Conservation (phyloP, 2,888 invertebrate species). For the Syrphus vitripennis region DNA sequence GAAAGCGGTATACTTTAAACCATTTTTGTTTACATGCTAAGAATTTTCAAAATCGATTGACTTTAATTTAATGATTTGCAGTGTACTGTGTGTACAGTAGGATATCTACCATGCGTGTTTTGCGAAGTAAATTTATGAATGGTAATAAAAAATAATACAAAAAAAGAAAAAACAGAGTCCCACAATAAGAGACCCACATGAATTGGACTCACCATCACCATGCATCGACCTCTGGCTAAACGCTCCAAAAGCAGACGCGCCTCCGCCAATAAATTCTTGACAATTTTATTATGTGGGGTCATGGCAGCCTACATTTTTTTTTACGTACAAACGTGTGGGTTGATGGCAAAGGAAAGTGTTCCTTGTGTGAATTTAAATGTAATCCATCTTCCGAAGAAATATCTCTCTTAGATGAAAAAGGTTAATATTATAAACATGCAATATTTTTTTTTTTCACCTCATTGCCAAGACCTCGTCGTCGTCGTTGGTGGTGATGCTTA, state of each 20-base stretch:
- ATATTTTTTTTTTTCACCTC: not conserved
- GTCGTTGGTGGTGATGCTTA: no score
- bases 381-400: not conserved
- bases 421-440: constrained; percentile 20
- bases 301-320: constrained; percentile 22
- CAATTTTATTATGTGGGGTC: constrained; percentile 60
- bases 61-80: not conserved
- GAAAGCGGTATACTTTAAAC: no score
- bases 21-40: no score
- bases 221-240: not conserved
- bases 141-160: constrained; percentile 47
- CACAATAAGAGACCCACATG: constrained; percentile 37
- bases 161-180: constrained; percentile 35
- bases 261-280: not conserved
- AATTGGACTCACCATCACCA: not conserved
- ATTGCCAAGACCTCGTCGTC: not conserved
- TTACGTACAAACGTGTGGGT: not conserved
- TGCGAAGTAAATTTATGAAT: constrained; percentile 52
- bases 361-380: not conserved
- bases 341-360: constrained; percentile 37
- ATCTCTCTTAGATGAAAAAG: constrained; percentile 23
- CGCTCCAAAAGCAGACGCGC: not conserved
- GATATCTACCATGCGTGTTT: constrained; percentile 17
- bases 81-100: not conserved
- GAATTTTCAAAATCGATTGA: not conserved